Percentiles rank a stretch among this genome's conserved stretches.
Evolutionary conservation across 1,140 invertebrate genomes (phyloP).

Genomic region (Metopolophium dirhodum): DNA sequence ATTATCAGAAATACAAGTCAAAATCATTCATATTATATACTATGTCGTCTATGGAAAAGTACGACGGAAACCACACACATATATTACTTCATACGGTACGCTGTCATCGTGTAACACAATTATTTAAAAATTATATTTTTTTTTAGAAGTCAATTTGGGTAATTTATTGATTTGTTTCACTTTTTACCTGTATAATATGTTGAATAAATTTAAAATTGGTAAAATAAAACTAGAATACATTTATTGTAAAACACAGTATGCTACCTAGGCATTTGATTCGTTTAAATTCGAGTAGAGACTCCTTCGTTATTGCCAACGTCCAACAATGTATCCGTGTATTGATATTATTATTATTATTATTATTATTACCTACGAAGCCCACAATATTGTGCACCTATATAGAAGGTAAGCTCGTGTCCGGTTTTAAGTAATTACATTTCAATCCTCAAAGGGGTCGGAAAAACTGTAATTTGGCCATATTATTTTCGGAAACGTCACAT

Average conservation of each 20-base stretch:
- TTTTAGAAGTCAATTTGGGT: too few species aligned
- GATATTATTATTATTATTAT: background rate
- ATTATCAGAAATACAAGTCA: background rate
- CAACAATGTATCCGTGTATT: background rate
- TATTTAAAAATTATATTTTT: too few species aligned
- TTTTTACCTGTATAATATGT: too few species aligned
- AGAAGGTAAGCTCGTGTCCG: background rate
- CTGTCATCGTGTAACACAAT: too few species aligned
- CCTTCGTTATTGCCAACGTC: too few species aligned
- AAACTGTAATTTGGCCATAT: background rate
- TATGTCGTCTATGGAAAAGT: background rate
- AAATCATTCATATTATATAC: background rate
- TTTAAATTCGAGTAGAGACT: too few species aligned
- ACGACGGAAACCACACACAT: background rate
- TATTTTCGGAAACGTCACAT: background rate
- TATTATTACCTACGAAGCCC: too few species aligned
- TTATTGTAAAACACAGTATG: too few species aligned
- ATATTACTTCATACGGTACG: background rate
- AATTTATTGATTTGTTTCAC: too few species aligned
- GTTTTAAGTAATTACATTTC: conserved; percentile 25
- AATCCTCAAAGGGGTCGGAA: background rate
- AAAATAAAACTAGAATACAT: too few species aligned
- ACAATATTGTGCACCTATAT: background rate
- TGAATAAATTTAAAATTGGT: too few species aligned
- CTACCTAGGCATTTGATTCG: too few species aligned